Percentiles rank a stretch among this genome's conserved stretches.
phyloP scores from a whole-genome alignment of 2,113 vertebrate genomes.

The Megalops atlanticus region DNA sequence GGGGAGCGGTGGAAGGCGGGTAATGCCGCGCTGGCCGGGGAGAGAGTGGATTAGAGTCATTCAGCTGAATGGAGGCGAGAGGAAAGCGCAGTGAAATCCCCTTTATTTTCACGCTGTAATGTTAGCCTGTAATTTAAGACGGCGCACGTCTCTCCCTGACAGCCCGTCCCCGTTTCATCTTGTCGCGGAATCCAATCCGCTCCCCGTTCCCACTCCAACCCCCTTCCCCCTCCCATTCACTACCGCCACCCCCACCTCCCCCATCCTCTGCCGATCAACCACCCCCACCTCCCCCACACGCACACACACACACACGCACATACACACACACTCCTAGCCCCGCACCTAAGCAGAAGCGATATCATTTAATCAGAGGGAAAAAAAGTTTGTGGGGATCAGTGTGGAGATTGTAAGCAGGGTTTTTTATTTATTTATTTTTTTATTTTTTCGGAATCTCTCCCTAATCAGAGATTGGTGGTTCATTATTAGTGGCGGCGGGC shows the following conservation, averaged over 20 bases:
- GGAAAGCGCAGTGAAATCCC: slow-evolving; percentile 58
- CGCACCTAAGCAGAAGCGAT: slow-evolving; percentile 59
- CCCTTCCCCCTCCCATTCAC: neutral
- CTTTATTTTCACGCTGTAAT: slow-evolving; percentile 58
- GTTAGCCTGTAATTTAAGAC: slow-evolving; percentile 68
- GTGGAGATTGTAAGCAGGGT: slow-evolving; percentile 34
- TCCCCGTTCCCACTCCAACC: slow-evolving; percentile 57
- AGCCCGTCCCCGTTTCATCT: slow-evolving; percentile 55
- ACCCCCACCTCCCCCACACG: neutral
- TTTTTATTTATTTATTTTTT: neutral
- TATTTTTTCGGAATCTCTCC: slow-evolving; percentile 73
- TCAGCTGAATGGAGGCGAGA: slow-evolving; percentile 56
- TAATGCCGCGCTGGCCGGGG: slow-evolving; percentile 39
- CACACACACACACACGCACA: slow-evolving; percentile 25
- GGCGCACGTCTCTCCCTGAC: slow-evolving; percentile 51
- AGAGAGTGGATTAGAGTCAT: slow-evolving; percentile 54
- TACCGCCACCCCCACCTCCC: neutral
- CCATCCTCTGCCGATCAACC: neutral
- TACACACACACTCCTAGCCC: neutral
- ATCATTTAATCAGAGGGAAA: slow-evolving; percentile 74
- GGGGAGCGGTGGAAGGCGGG: slow-evolving; percentile 20
- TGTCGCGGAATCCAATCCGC: slow-evolving; percentile 64
- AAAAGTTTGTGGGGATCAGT: slow-evolving; percentile 76
- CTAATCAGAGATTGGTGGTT: slow-evolving; percentile 92
- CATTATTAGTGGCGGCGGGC: slow-evolving; percentile 92